Percentiles rank a stretch among this genome's conserved stretches.
Conservation (phyloP, 2,113 vertebrate genomes). For the Caloenas nicobarica region DNA sequence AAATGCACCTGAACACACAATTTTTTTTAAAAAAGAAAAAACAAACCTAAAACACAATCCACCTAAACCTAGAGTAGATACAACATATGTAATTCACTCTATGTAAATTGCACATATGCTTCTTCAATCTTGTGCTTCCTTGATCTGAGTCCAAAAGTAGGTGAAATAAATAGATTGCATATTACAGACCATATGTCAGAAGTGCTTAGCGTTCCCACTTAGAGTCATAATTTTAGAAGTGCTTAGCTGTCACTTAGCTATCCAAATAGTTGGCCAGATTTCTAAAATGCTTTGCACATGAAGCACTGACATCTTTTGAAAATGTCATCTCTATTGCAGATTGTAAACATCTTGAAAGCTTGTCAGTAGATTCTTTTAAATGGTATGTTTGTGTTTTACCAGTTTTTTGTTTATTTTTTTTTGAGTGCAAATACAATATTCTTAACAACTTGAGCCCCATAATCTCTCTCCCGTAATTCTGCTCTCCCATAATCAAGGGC, state of each 20-base stretch:
- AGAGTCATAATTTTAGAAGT: neutral
- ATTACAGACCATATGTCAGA: neutral
- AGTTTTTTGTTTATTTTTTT: neutral
- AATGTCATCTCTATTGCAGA: neutral
- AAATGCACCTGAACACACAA: neutral
- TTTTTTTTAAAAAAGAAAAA: neutral
- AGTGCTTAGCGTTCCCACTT: neutral
- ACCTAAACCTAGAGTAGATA: neutral
- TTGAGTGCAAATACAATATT: neutral
- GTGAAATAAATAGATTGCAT: neutral
- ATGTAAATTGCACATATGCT: neutral
- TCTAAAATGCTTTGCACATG: neutral
- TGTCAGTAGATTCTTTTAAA: neutral
- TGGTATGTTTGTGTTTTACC: neutral
- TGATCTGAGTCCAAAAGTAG: neutral
- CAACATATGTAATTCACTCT: neutral
- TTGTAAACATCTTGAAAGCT: neutral
- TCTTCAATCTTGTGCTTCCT: neutral
- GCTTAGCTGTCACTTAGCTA: slow-evolving; percentile 12
- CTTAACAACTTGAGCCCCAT: neutral
- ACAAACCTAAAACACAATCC: neutral
- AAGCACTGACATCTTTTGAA: neutral
- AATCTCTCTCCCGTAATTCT: neutral
- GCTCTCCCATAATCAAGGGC: neutral
- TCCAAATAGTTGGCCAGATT: neutral